These are phyloP conservation scores for Alligator mississippiensis DNA, from an alignment of 2,113 vertebrate species.

Conservation along the genomic window DNA sequence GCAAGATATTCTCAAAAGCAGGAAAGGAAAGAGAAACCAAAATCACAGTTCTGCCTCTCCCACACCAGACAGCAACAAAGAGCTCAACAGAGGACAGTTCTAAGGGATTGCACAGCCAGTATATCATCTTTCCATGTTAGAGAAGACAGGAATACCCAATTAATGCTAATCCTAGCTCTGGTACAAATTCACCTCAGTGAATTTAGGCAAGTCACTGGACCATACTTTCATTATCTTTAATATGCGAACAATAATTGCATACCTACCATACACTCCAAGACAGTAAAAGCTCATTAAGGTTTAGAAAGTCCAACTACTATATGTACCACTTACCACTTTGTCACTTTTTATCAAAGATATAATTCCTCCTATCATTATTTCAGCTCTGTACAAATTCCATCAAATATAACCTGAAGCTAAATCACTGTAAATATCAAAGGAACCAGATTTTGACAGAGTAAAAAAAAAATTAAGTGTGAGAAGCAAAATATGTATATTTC, in stretches of 20 bases:
- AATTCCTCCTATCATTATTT: background rate
- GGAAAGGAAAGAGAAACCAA: background rate
- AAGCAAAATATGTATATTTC: background rate
- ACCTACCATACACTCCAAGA: rapidly evolving
- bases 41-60: background rate
- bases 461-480: background rate
- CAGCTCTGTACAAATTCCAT: background rate
- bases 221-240: background rate
- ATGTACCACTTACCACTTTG: background rate
- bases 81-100: background rate
- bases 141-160: background rate
- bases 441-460: background rate
- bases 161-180: background rate
- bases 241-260: background rate
- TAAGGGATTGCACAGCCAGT: background rate
- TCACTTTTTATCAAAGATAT: background rate
- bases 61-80: too few relatives aligned
- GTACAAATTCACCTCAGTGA: background rate
- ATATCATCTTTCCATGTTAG: rapidly evolving
- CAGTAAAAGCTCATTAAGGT: background rate
- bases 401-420: background rate
- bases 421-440: background rate
- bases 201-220: background rate
- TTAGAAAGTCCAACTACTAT: background rate
- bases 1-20: background rate